phyloP scores from a whole-genome alignment of 1,140 invertebrate species.

The Oryctes rhinoceros region DNA sequence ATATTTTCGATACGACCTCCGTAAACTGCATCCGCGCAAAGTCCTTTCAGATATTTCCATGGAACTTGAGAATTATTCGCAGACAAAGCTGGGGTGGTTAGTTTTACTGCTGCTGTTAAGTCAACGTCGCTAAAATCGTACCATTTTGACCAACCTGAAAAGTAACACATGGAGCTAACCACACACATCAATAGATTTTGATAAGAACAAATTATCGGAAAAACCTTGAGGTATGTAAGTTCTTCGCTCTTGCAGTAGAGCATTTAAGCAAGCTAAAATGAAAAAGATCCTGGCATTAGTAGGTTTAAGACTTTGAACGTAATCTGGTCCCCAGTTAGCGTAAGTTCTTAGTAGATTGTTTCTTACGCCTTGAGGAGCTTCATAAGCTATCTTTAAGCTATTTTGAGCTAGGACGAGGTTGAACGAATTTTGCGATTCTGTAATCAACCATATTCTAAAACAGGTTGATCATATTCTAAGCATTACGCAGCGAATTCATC shows the following conservation, averaged over 20 bases:
- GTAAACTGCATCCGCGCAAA: conserved; percentile 85
- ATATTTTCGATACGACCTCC: conserved; percentile 87
- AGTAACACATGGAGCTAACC: conserved; percentile 43
- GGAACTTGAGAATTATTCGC: conserved; percentile 62
- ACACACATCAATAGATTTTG: conserved; percentile 64
- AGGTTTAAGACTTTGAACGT: conserved; percentile 54
- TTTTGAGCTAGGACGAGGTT: conserved; percentile 64
- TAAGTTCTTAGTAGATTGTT: conserved; percentile 66
- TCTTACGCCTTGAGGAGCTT: conserved; percentile 74
- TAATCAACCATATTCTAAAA: conserved; percentile 75
- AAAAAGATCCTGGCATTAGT: conserved; percentile 68
- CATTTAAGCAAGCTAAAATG: conserved; percentile 83
- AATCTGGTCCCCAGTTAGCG: conserved; percentile 58
- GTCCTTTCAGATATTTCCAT: conserved; percentile 83
- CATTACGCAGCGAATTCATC: background rate
- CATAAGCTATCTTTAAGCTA: conserved; percentile 83
- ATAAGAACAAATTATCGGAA: conserved; percentile 56
- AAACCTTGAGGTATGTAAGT: conserved; percentile 79
- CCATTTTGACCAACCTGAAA: conserved; percentile 81
- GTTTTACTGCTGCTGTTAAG: conserved; percentile 77
- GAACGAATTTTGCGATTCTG: conserved; percentile 75
- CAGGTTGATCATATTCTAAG: background rate
- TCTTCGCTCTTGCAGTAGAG: conserved; percentile 86
- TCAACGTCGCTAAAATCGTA: conserved; percentile 92
- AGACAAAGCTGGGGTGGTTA: conserved; percentile 71